Evolutionary conservation across 2,888 invertebrate genomes (phyloP), one percentile per base, ranked within the genome.

Genomic region (Andrena praecox): DNA sequence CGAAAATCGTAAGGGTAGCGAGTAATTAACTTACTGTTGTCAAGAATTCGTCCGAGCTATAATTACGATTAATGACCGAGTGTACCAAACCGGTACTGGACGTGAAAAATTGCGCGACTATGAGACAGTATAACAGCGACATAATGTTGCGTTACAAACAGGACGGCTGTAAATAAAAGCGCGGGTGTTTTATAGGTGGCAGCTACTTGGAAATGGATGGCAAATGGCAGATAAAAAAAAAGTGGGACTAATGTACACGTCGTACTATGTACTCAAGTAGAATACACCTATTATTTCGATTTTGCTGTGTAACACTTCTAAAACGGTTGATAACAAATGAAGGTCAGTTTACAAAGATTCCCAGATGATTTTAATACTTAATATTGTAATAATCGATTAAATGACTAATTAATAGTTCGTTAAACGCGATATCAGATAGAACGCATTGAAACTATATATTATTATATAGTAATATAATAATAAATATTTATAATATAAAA

Each of bases 121-220:
- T 42, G n/a, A 72, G 35, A 29, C 20, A 16, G 54, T 52, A 52
- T 56, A 63, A 54, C 42, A 35, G 56, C 70, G 24, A 33, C 83
- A 85, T 85, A 64, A 8, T 20, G 50, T 33, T 52, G 8, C 33
- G 27, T 8, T 31, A 24, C 48, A 2, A 35, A 52, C 76, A 67
- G 33, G 33, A 83, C 56, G 67, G 20, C 2, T 56, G 35, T 60
- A 70, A 72, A 75, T 62, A 54, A 77, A 35, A 42, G 24, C 75
- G 48, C 59, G 52, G 16, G 52, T 68, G 60, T 80, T 86, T 84
- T 86, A 84, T 86, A 86, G 54, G 31, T 70, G 59, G 50, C 71
- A n/a, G 50, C 48, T 0, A 54, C 33, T 50, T 50, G 70, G 29
- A 70, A 56, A 68, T 48, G 27, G 7, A n/a, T 54, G 85, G 77